Evolutionary conservation across 2,113 vertebrate species (phyloP).

Genomic region (Suncus etruscus): DNA sequence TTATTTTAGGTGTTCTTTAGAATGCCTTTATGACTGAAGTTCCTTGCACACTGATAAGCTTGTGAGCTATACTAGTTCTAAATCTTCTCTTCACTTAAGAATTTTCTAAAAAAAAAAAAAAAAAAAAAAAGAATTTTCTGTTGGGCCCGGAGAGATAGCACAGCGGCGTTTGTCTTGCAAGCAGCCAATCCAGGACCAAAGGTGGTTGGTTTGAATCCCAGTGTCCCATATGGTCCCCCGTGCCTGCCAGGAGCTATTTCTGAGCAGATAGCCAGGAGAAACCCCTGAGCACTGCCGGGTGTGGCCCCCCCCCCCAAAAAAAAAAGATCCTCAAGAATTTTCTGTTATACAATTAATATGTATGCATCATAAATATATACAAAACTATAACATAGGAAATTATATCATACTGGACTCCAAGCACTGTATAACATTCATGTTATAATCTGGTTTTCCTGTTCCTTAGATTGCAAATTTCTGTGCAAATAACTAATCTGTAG

Average conservation of each 20-base stretch:
- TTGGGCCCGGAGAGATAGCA: too few species aligned
- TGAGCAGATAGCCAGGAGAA: too few species aligned
- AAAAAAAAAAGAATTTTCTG: too few species aligned
- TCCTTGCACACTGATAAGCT: not conserved
- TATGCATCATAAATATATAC: conserved; percentile 27
- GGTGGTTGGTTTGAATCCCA: too few species aligned
- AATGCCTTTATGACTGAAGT: not conserved
- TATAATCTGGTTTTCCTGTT: not conserved
- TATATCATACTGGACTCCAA: not conserved
- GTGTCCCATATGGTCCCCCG: too few species aligned
- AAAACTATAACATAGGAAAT: not conserved
- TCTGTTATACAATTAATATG: not conserved
- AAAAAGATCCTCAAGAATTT: not conserved
- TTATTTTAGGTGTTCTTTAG: not conserved
- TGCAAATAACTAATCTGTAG: not conserved
- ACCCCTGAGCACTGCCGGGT: too few species aligned
- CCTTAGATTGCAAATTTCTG: not conserved
- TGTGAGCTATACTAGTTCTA: not conserved
- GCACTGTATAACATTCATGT: not conserved
- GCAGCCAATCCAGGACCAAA: too few species aligned
- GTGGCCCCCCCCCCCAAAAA: not conserved
- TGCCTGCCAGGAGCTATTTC: too few species aligned
- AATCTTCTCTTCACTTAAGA: not conserved
- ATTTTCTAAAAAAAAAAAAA: too few species aligned
- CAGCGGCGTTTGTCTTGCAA: too few species aligned